Evolutionary conservation across 1,140 invertebrate species (phyloP), one percentile per base, ranked within the genome.

Genomic region (Tetramorium alpestre): DNA sequence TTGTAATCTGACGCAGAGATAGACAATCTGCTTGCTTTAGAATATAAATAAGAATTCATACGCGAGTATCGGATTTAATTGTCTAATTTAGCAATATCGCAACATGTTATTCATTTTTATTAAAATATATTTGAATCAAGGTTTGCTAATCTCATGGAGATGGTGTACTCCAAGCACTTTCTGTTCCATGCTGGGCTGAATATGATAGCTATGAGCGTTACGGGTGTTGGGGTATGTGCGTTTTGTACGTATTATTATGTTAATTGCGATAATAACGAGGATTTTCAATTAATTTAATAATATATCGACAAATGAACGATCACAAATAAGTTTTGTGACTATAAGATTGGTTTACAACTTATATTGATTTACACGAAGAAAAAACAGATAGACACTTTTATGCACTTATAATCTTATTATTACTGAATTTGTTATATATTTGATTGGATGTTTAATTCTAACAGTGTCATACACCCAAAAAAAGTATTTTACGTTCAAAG

Each of bases 181-280:
- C 44, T 86, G 8, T 80, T 86, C 13, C 62, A 86, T 16, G 38
- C 75, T 10, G 84, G 84, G 2, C 22, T 86, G 1, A 67, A 67
- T 81, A 86, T 81, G 84, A 33, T 86, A 3, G 22, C 28, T 25
- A 86, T 86, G 10, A 86, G 85, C 41, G 13, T 86, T 25, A 81
- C 85, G 18, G 28, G 85, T 25, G 44, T 72, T 47, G 76, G 54
- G 76, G 85, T 86, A 86, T 41, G 72, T 85, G 41, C 11, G 13
- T 80, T 25, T 56, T 4, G 7, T 70, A 67, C 44, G 16, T 56
- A 49, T 54, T 41, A 56, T 86, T 78, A 49, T 22, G 4, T 2
- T 73, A 44, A 64, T 18, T 62, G 8, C 16, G 60, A 13, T 58
- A 51, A 0, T 54, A n/a, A 16, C 2, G 3, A 62, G 22, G 3